phyloP scores from a whole-genome alignment of 1,140 invertebrate species.

The Ladona fulva region DNA sequence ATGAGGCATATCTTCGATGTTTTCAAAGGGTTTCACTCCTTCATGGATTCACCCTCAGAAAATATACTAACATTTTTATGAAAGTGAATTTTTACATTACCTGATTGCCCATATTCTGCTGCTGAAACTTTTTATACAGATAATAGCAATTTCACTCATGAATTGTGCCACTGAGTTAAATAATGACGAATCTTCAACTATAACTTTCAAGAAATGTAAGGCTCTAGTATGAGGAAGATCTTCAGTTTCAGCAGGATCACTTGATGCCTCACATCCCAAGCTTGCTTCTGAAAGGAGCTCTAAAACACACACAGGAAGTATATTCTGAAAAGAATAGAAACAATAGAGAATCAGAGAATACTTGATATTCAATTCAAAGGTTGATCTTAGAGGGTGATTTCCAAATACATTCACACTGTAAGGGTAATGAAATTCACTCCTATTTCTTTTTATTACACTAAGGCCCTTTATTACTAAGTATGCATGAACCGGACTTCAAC shows the following conservation, averaged over 20 bases:
- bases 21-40: too few species aligned
- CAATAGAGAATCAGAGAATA: too few species aligned
- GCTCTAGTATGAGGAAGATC: neutral
- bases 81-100: too few species aligned
- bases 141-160: neutral
- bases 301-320: neutral
- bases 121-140: neutral
- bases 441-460: too few species aligned
- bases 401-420: too few species aligned
- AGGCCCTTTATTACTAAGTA: too few species aligned
- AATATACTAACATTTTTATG: too few species aligned
- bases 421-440: too few species aligned
- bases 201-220: neutral
- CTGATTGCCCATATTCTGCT: neutral
- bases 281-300: neutral
- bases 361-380: too few species aligned
- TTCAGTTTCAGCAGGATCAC: neutral
- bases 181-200: neutral
- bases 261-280: neutral
- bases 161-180: neutral
- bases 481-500: too few species aligned
- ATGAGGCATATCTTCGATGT: too few species aligned
- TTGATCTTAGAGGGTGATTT: too few species aligned
- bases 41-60: neutral
- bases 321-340: neutral